These are phyloP conservation scores for Anastrepha ludens DNA, from an alignment of 1,140 invertebrate genomes.

Conservation along the genomic window DNA sequence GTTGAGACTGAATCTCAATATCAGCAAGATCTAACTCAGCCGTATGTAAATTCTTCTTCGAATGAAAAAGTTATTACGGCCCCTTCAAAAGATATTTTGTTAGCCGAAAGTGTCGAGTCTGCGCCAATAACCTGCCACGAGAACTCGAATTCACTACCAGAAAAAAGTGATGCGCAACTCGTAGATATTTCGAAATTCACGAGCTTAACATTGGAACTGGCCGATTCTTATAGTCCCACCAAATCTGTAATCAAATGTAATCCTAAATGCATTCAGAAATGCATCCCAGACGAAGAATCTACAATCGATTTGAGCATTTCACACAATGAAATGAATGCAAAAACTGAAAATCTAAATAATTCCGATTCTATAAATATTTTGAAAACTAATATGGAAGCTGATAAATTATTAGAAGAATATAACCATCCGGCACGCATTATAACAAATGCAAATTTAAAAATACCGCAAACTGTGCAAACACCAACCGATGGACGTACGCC, in stretches of 20 bases:
- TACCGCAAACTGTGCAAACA: neutral
- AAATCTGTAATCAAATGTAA: neutral
- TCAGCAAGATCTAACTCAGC: neutral
- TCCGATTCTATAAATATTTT: neutral
- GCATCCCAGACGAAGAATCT: neutral
- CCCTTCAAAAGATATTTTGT: neutral
- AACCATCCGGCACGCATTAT: constrained; percentile 3
- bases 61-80: no score
- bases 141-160: neutral
- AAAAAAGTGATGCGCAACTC: neutral
- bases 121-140: neutral
- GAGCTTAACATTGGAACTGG: neutral
- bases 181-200: constrained; percentile 2
- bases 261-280: neutral
- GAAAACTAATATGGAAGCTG: constrained; percentile 24
- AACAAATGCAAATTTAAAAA: constrained; percentile 23
- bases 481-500: constrained; percentile 11
- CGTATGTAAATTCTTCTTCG: no score
- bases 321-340: neutral
- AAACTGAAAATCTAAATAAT: neutral
- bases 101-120: neutral
- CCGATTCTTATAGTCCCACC: neutral
- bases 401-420: constrained; percentile 26
- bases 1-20: neutral
- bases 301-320: neutral